phyloP scores from a whole-genome alignment of 2,113 vertebrate species.

The Perca schrenkii region DNA sequence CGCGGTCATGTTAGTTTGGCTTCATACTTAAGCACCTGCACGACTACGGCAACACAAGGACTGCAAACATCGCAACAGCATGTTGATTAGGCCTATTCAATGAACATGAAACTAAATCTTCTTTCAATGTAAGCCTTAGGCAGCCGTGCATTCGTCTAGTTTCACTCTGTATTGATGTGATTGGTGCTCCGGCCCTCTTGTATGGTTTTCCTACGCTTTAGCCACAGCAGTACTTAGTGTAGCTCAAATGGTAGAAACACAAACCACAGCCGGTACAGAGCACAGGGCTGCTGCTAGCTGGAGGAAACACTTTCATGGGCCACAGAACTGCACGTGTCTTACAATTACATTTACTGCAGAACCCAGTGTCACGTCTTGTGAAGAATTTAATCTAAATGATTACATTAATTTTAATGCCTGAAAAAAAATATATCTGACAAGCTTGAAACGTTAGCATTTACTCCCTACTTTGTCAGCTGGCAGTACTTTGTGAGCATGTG shows the following conservation, averaged over 20 bases:
- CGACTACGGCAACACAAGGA: not conserved
- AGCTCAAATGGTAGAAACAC: not conserved
- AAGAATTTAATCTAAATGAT: too few relatives aligned
- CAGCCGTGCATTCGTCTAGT: not conserved
- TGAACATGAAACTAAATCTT: not conserved
- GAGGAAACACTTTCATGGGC: conserved; percentile 9
- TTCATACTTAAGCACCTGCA: conserved; percentile 40
- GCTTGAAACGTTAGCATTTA: conserved; percentile 15
- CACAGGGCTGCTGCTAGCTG: not conserved
- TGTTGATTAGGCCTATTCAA: not conserved
- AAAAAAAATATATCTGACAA: conserved; percentile 1
- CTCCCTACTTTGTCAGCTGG: conserved; percentile 2
- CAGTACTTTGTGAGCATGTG: conserved; percentile 5
- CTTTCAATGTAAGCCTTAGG: not conserved
- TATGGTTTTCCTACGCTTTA: not conserved
- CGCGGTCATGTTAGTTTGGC: conserved; percentile 38
- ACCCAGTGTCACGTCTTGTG: not conserved
- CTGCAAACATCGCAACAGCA: not conserved
- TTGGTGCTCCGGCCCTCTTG: not conserved
- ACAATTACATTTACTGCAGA: not conserved
- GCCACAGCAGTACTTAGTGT: not conserved
- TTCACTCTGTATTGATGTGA: not conserved
- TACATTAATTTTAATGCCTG: not conserved
- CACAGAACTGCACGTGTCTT: not conserved
- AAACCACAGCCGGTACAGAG: conserved; percentile 15